phyloP scores from a whole-genome alignment of 2,888 invertebrate species.

The Philonicus albiceps region DNA sequence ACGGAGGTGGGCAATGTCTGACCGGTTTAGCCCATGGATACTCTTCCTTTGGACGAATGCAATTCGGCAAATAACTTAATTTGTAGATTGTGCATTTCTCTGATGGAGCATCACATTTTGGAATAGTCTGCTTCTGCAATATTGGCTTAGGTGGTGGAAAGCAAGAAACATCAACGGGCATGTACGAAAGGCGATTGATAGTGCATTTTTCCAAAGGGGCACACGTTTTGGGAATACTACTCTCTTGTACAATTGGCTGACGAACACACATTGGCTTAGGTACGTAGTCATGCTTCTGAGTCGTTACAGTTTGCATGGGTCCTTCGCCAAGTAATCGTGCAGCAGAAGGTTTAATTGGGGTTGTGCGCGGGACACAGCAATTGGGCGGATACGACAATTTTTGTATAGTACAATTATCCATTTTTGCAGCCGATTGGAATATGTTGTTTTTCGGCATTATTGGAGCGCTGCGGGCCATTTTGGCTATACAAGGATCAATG shows the following conservation, averaged over 20 bases:
- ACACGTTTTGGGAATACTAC: conserved; percentile 54
- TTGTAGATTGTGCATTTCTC: conserved; percentile 65
- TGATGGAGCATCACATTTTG: conserved; percentile 55
- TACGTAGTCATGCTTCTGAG: conserved; percentile 76
- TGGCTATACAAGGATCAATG: conserved; percentile 59
- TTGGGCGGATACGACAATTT: conserved; percentile 61
- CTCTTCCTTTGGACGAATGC: conserved; percentile 59
- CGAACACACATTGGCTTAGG: conserved; percentile 67
- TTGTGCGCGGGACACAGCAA: conserved; percentile 53
- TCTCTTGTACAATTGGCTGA: conserved; percentile 52
- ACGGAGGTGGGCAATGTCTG: conserved; percentile 57
- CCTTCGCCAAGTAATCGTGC: conserved; percentile 60
- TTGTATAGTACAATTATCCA: conserved; percentile 67
- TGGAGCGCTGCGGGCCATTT: conserved; percentile 57
- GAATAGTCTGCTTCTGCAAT: neutral
- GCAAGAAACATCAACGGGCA: conserved; percentile 58
- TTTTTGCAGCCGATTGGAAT: conserved; percentile 64
- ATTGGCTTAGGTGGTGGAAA: conserved; percentile 59
- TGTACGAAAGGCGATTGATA: conserved; percentile 58
- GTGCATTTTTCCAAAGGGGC: conserved; percentile 60
- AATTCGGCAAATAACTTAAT: conserved; percentile 66
- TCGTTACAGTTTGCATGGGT: conserved; percentile 76
- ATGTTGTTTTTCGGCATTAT: conserved; percentile 64
- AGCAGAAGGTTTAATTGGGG: conserved; percentile 57
- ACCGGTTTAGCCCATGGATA: conserved; percentile 59